Evolutionary conservation across 2,113 vertebrate genomes (phyloP), one percentile per base, ranked within the genome.

Genomic region (Laterallus jamaicensis): DNA sequence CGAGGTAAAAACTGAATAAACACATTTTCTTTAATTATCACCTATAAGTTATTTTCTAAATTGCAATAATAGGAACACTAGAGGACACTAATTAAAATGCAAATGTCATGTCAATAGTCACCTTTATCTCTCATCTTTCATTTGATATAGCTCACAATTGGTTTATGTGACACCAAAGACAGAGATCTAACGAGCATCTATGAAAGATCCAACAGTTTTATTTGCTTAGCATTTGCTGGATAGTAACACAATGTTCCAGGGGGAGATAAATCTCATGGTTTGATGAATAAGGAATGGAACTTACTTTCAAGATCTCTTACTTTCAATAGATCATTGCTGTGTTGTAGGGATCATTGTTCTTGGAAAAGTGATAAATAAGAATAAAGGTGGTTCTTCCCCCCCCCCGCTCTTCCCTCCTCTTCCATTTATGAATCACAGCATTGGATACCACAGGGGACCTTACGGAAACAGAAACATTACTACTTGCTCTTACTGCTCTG

Each of bases 1-100:
- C 56, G 68, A 75, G 56, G 55, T n/a, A 75, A 77, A 68, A 39
- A 68, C 4, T 12, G 29, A 77, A 89, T 40, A 83, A 94, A 90
- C 8, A 58, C 3, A 14, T 56, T 95, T 84, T 74, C n/a, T 81
- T 89, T 91, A 81, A 90, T 91, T 82, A 93, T 93, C 74, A 91
- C 63, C 40, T 80, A 15, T 37, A 89, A 76, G 15, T 82, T 75
- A 71, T 64, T 95, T 95, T 91, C 32, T 78, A 70, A 91, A 82
- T 82, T 84, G 77, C 50, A 92, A 80, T 87, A 93, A 70, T 49
- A 91, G 1, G 62, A 92, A 88, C 10, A 54, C 5, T 26, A 85
- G 91, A 90, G 56, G 67, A 92, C 29, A 64, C 29, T 71, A 83
- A 91, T 88, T 92, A 81, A 83, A 96, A 97, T 68, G 62, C 39